These are phyloP conservation scores for Ctenosaura bakeri DNA, from an alignment of 2,797 vertebrate genomes.

Conservation along the genomic window DNA sequence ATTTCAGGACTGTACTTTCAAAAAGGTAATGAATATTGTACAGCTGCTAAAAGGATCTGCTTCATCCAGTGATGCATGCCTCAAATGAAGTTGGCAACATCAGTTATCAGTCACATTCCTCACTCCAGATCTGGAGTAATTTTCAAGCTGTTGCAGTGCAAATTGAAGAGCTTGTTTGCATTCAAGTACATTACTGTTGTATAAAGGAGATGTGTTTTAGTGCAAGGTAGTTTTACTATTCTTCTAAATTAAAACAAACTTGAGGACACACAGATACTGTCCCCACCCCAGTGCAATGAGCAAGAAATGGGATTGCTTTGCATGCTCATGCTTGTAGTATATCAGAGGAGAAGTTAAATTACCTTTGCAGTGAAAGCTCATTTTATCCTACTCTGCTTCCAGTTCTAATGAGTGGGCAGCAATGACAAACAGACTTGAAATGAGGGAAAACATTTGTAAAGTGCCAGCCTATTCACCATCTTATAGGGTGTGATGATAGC, in stretches of 20 bases:
- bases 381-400: slow-evolving; percentile 38
- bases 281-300: background rate
- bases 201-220: slow-evolving; percentile 33
- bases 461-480: slow-evolving; percentile 33
- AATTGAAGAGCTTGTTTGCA: slow-evolving; percentile 34
- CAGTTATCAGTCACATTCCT: background rate
- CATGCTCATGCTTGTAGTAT: slow-evolving; percentile 41
- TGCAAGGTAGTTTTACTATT: slow-evolving; percentile 42
- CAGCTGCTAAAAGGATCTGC: background rate
- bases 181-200: slow-evolving; percentile 32
- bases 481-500: background rate
- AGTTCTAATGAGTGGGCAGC: slow-evolving; percentile 62
- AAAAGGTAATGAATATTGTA: background rate
- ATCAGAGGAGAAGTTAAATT: slow-evolving; percentile 56
- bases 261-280: slow-evolving; percentile 11
- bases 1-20: background rate
- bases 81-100: slow-evolving; percentile 22
- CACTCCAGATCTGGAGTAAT: background rate
- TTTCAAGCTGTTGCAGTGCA: slow-evolving; percentile 1
- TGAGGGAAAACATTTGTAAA: slow-evolving; percentile 27
- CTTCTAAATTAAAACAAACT: slow-evolving; percentile 62
- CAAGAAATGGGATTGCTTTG: slow-evolving; percentile 38
- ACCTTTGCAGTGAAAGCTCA: slow-evolving; percentile 49
- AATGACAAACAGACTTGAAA: slow-evolving; percentile 45
- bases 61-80: slow-evolving; percentile 10